These are phyloP conservation scores for Erythrocercus mccallii DNA, from an alignment of 2,113 vertebrate species.

Conservation along the genomic window DNA sequence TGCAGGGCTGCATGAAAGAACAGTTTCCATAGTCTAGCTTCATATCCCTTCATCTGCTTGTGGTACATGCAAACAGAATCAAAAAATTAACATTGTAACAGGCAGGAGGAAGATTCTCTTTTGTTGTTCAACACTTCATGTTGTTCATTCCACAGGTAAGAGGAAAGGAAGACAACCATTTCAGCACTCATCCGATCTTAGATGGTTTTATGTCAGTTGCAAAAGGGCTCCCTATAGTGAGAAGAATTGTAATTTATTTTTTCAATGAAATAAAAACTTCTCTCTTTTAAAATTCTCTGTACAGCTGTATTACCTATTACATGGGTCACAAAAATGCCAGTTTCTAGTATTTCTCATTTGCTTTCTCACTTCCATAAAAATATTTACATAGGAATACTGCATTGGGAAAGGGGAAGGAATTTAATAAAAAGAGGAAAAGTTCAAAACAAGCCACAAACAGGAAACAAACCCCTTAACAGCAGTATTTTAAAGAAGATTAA, in stretches of 20 bases:
- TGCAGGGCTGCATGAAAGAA: neutral
- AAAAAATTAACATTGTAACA: neutral
- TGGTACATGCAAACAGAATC: neutral
- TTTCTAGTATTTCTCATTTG: neutral
- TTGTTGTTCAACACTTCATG: neutral
- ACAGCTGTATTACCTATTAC: neutral
- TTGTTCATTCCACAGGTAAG: neutral
- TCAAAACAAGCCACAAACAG: neutral
- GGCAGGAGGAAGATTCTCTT: neutral
- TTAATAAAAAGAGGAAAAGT: neutral
- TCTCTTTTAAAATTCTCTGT: neutral
- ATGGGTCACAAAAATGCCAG: neutral
- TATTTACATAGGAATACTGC: neutral
- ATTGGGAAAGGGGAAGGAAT: neutral
- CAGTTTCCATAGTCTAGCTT: neutral
- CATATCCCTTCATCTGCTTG: neutral
- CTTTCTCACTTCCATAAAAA: neutral
- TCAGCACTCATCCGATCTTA: neutral
- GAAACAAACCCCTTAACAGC: neutral
- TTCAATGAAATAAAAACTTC: neutral
- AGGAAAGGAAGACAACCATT: neutral
- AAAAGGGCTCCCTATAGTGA: neutral
- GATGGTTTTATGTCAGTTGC: neutral
- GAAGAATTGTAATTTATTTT: neutral
- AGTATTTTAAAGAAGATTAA: neutral